Conservation (phyloP, 2,113 vertebrate species). For the Merops nubicus region DNA sequence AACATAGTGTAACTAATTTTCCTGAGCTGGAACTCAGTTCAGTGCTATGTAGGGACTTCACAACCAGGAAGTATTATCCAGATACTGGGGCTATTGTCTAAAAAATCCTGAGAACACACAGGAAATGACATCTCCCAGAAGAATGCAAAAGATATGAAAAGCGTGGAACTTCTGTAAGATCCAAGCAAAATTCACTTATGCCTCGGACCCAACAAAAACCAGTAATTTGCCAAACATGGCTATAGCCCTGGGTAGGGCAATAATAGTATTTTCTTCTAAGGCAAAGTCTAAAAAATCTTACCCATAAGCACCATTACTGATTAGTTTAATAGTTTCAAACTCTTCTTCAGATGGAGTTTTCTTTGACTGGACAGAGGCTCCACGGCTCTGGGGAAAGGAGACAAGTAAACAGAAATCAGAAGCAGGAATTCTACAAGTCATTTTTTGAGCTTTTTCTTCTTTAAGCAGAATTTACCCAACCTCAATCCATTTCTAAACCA, state of each 20-base stretch:
- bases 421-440: neutral
- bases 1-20: neutral
- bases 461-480: neutral
- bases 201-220: neutral
- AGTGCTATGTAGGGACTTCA: neutral
- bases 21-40: neutral
- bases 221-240: neutral
- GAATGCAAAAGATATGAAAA: neutral
- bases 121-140: neutral
- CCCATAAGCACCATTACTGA: slow-evolving; percentile 98
- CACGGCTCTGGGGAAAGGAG: slow-evolving; percentile 78
- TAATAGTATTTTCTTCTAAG: neutral
- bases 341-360: slow-evolving; percentile 94
- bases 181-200: neutral
- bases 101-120: neutral
- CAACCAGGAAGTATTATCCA: neutral
- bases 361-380: slow-evolving; percentile 80
- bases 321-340: slow-evolving; percentile 96
- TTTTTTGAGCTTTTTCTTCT: neutral
- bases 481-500: neutral
- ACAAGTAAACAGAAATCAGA: neutral
- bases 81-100: neutral
- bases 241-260: neutral
- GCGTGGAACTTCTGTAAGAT: neutral
- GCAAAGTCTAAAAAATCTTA: slow-evolving; percentile 46